Evolutionary conservation across 2,113 vertebrate species (phyloP), one percentile per base, ranked within the genome.

Genomic region (Tautogolabrus adspersus): DNA sequence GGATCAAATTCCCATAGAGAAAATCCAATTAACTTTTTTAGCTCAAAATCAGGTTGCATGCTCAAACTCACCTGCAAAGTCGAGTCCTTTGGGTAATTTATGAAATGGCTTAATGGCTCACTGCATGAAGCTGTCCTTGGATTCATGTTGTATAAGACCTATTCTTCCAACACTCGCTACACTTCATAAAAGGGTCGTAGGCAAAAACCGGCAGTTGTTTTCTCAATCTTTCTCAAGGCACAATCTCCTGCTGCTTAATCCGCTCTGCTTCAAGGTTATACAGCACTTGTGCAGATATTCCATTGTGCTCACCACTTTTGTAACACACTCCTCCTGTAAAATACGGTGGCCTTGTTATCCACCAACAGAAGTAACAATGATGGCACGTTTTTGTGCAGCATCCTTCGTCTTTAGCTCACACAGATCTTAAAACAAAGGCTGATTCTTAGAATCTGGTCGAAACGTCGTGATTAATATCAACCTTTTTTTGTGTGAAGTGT

Each of bases 391-490:
- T 37, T 47, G 26, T 18, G 3, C 46, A 13, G 3, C 21, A 51
- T 7, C 16, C 15, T n/a, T 26, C 30, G 30, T 11, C 57, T 51
- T n/a, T 21, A 3, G 2, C 22, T 12, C 15, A 26, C 10, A 38
- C 13, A 42, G 16, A 34, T 56, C 10, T 34, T 34, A 46, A 51
- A 66, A 75, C 52, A 37, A 42, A 67, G 66, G 9, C 22, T 54
- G 9, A 6, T 61, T 18, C 3, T 44, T 44, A 34, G 30, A 34
- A 34, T 26, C 26, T 26, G 4, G 26, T 26, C 26, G 26, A 26
- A 26, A 26, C 26, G 26, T 26, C 4, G 26, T 26, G 26, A 26
- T 26, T 26, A 26, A 26, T 26, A 26, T 26, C 2, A 26, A 26
- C 26, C 26, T 26, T 26, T 26, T 26, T 26, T 26, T 26, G 26